Conservation (phyloP, 2,888 invertebrate species). For the Drosophila siamana region DNA sequence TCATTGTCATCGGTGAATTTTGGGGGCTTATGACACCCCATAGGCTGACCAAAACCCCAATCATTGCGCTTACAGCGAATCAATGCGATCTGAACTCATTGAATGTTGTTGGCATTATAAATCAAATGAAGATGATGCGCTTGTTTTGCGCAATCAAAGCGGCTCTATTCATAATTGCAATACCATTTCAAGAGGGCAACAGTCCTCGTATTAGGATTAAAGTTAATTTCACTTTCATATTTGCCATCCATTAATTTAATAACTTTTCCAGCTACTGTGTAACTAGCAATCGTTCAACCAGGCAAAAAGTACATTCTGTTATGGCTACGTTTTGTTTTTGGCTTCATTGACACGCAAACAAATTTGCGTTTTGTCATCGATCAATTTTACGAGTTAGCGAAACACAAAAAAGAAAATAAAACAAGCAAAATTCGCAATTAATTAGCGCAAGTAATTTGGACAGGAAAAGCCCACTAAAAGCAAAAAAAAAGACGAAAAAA, state of each 20-base stretch:
- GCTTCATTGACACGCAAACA: conserved; percentile 44
- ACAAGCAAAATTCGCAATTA: conserved; percentile 68
- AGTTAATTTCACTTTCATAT: not conserved
- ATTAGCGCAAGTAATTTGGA: conserved; percentile 63
- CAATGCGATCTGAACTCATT: conserved; percentile 54
- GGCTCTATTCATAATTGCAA: not conserved
- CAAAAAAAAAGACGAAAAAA: not conserved
- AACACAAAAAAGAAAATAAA: conserved; percentile 20
- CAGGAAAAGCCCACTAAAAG: conserved; percentile 15
- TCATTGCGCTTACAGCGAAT: conserved; percentile 54
- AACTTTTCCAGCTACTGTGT: conserved; percentile 6
- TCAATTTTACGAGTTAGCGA: conserved; percentile 48
- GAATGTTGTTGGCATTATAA: conserved; percentile 11
- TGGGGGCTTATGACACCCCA: conserved; percentile 26
- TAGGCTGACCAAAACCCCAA: conserved; percentile 52
- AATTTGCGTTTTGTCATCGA: conserved; percentile 56
- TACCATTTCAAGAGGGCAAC: not conserved
- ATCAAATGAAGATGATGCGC: conserved; percentile 12
- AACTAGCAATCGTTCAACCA: conserved; percentile 6
- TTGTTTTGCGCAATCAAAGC: not conserved
- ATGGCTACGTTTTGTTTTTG: conserved; percentile 15
- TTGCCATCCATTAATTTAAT: conserved; percentile 17
- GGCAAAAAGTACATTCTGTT: not conserved
- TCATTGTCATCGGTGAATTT: conserved; percentile 24
- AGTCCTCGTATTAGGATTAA: not conserved